Conservation (phyloP, 2,888 invertebrate species). For the Cheilosia pagana region DNA sequence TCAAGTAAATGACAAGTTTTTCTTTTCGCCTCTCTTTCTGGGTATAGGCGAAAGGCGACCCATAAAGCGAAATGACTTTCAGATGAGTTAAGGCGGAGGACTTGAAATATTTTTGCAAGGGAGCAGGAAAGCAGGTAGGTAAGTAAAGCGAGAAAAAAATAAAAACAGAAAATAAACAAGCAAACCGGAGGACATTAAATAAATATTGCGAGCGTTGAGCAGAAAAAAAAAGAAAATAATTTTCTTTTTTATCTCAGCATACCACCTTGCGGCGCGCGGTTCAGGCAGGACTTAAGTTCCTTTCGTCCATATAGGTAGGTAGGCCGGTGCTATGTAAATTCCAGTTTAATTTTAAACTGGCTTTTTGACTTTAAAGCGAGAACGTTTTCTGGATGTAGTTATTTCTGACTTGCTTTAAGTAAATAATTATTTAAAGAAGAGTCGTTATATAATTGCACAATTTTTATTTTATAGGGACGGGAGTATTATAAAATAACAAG, state of each 20-base stretch:
- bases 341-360: too few species aligned
- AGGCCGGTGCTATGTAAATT: too few species aligned
- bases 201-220: constrained; percentile 14
- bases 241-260: constrained; percentile 31
- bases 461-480: too few species aligned
- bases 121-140: constrained; percentile 11
- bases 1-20: constrained; percentile 50
- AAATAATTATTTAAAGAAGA: too few species aligned
- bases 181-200: constrained; percentile 29
- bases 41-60: neutral
- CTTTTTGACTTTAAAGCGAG: too few species aligned
- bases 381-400: too few species aligned
- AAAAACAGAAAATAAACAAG: neutral
- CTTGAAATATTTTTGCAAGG: neutral
- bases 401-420: too few species aligned
- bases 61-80: constrained; percentile 35
- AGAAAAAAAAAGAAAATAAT: neutral
- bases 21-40: neutral
- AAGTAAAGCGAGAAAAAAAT: neutral
- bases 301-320: too few species aligned
- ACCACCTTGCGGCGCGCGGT: neutral
- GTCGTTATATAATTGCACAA: too few species aligned
- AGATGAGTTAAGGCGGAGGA: constrained; percentile 10
- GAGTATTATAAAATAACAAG: too few species aligned
- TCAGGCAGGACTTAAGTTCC: neutral